Conservation (phyloP, 2,113 vertebrate species). For the Rutilus rutilus region DNA sequence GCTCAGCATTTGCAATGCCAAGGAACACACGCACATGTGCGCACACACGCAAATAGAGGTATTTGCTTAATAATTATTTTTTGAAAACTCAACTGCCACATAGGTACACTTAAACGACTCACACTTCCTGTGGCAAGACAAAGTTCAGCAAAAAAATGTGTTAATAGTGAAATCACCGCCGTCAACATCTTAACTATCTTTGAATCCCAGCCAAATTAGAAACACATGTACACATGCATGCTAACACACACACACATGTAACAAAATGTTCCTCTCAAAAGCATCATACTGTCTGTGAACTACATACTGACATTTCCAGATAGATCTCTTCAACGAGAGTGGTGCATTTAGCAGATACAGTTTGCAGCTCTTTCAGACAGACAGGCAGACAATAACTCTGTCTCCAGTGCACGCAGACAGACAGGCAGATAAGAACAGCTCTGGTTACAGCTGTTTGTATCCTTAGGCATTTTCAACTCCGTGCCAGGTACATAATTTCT, state of each 20-base stretch:
- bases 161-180: slow-evolving; percentile 46
- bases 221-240: slow-evolving; percentile 18
- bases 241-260: slow-evolving; percentile 18
- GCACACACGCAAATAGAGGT: slow-evolving; percentile 18
- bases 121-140: slow-evolving; percentile 16
- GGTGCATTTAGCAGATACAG: neutral
- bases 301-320: neutral
- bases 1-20: slow-evolving; percentile 55
- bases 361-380: slow-evolving; percentile 17
- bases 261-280: slow-evolving; percentile 34
- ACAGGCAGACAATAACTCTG: neutral
- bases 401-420: slow-evolving; percentile 1
- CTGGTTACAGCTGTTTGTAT: slow-evolving; percentile 41
- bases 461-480: slow-evolving; percentile 27
- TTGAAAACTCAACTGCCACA: slow-evolving; percentile 14
- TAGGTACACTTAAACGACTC: slow-evolving; percentile 25
- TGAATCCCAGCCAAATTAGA: slow-evolving; percentile 30
- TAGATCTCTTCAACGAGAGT: neutral
- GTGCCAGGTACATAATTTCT: slow-evolving; percentile 14
- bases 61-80: slow-evolving; percentile 46
- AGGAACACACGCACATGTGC: slow-evolving; percentile 47
- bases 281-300: neutral
- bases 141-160: slow-evolving; percentile 23
- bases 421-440: slow-evolving; percentile 33
- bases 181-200: slow-evolving; percentile 38